Percentiles rank a stretch among this genome's conserved stretches.
phyloP scores from a whole-genome alignment of 2,888 invertebrate species.

The Xanthorhoe spadicearia region DNA sequence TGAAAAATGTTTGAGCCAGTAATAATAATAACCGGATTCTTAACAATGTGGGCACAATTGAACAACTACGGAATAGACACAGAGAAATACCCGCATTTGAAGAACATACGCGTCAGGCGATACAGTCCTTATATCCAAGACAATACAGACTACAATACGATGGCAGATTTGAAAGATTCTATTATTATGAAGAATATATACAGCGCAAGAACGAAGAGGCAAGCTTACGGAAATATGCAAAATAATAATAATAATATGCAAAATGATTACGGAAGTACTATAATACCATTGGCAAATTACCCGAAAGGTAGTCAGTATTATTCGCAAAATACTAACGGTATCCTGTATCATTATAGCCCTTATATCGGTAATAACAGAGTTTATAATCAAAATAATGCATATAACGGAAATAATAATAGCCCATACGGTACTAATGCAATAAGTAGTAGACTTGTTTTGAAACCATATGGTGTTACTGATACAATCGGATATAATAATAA shows the following conservation, averaged over 20 bases:
- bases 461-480: too few relatives aligned
- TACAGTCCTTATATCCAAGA: conserved; percentile 15
- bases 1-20: conserved; percentile 21
- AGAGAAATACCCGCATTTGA: conserved; percentile 44
- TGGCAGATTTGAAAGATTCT: conserved; percentile 4
- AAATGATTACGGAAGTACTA: background rate
- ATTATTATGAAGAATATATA: conserved; percentile 22
- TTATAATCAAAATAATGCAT: conserved; percentile 13
- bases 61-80: conserved; percentile 54
- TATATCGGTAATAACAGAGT: conserved; percentile 18
- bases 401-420: conserved; percentile 25
- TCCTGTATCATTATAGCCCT: conserved; percentile 15
- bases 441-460: too few relatives aligned
- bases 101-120: conserved; percentile 51
- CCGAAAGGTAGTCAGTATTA: conserved; percentile 20
- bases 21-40: conserved; percentile 11
- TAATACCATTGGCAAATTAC: conserved; percentile 25
- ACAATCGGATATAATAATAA: too few relatives aligned
- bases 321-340: conserved; percentile 24
- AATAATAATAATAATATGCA: conserved; percentile 6
- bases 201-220: background rate
- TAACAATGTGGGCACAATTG: conserved; percentile 21
- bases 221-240: background rate
- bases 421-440: too few relatives aligned
- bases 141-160: background rate